Evolutionary conservation across 1,140 invertebrate genomes (phyloP).

Genomic region (Lasioglossum albipes): DNA sequence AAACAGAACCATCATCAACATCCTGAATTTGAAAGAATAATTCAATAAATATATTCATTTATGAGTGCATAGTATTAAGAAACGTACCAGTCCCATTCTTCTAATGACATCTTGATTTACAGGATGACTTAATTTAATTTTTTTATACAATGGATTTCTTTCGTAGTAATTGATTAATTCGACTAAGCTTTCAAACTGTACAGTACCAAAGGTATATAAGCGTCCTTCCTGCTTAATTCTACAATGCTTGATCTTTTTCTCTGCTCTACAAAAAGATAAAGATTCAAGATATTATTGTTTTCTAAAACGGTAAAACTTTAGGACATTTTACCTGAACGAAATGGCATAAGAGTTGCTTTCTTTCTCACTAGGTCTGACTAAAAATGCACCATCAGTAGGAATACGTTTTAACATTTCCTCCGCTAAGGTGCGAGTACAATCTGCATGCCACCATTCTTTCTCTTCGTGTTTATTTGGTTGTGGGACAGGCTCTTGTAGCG

Average conservation of each 20-base stretch:
- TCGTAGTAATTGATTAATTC: constrained; percentile 96
- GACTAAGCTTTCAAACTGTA: constrained; percentile 96
- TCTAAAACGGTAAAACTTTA: background rate
- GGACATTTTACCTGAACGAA: constrained; percentile 89
- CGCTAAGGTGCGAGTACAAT: constrained; percentile 88
- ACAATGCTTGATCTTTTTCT: constrained; percentile 97
- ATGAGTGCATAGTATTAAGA: background rate
- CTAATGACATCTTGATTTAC: constrained; percentile 90
- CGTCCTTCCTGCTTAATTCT: constrained; percentile 94
- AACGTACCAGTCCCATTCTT: constrained; percentile 84
- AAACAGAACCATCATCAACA: constrained; percentile 85
- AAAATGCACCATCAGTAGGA: constrained; percentile 93
- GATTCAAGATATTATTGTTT: background rate
- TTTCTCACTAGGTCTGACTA: constrained; percentile 93
- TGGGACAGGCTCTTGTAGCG: constrained; percentile 93
- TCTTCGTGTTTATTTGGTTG: constrained; percentile 96
- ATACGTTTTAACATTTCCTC: constrained; percentile 93
- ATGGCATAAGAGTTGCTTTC: constrained; percentile 94
- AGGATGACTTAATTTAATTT: constrained; percentile 91
- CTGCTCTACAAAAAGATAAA: constrained; percentile 83
- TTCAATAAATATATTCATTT: constrained; percentile 10
- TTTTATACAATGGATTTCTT: constrained; percentile 93
- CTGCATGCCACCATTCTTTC: constrained; percentile 95
- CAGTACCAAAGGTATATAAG: constrained; percentile 92
- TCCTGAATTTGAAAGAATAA: constrained; percentile 74